These are phyloP conservation scores for Caenorhabditis afra DNA, from an alignment of 2,888 invertebrate genomes.

Conservation along the genomic window DNA sequence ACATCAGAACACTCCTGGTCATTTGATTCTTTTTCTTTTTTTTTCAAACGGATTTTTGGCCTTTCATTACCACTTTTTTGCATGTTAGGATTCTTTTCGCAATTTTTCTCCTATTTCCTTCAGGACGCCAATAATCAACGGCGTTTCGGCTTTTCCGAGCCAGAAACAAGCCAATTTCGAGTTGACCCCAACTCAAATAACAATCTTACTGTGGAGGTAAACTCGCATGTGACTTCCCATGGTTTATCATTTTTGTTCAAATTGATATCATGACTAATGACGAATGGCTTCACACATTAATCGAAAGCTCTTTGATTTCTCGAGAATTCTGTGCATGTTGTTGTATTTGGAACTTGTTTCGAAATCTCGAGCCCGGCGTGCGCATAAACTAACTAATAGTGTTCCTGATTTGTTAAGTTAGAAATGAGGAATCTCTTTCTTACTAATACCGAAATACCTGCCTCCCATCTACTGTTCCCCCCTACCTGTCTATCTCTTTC, in stretches of 20 bases:
- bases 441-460: neutral
- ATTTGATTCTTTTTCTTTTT: neutral
- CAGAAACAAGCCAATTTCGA: slow-evolving; percentile 58
- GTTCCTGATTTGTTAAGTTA: neutral
- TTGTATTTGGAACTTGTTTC: neutral
- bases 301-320: neutral
- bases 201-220: slow-evolving; percentile 57
- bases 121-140: slow-evolving; percentile 57
- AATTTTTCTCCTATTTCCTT: slow-evolving; percentile 34
- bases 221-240: slow-evolving; percentile 38
- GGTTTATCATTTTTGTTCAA: slow-evolving; percentile 13
- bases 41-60: neutral
- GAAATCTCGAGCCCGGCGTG: slow-evolving; percentile 1
- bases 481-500: neutral
- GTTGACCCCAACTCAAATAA: slow-evolving; percentile 53
- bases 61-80: slow-evolving; percentile 10
- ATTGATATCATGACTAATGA: slow-evolving; percentile 28
- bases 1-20: too few relatives aligned
- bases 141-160: slow-evolving; percentile 62
- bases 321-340: slow-evolving; percentile 23
- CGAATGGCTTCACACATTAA: slow-evolving; percentile 44
- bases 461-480: slow-evolving; percentile 3
- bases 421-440: neutral
- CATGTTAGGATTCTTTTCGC: slow-evolving; percentile 21
- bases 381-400: slow-evolving; percentile 5